A percentile compares a stretch with the other conserved stretches of the same genome.
Evolutionary conservation across 1,140 invertebrate species (phyloP).

Genomic region (Eriosoma lanigerum): DNA sequence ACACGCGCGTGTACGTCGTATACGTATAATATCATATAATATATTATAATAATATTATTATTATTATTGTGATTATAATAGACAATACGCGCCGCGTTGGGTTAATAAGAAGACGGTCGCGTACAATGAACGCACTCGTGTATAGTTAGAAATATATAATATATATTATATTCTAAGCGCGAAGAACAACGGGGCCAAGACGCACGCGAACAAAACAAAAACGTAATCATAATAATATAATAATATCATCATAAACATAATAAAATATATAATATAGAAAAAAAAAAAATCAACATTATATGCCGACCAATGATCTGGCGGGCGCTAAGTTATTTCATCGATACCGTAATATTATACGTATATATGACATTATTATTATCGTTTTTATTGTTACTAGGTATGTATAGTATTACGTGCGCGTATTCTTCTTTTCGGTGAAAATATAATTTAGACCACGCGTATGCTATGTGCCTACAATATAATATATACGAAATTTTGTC

Average conservation of each 20-base stretch:
- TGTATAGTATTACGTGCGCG: slow-evolving; percentile 10
- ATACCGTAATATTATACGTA: neutral
- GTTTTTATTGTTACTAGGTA: neutral
- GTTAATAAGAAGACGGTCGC: slow-evolving; percentile 7
- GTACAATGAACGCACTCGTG: neutral
- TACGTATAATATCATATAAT: neutral
- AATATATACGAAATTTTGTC: neutral
- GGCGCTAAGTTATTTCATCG: slow-evolving; percentile 29
- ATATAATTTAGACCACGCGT: too few species aligned
- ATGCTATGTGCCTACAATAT: too few species aligned
- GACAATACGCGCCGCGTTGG: slow-evolving; percentile 20
- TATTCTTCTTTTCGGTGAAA: slow-evolving; percentile 7
- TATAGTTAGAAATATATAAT: neutral
- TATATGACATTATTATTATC: neutral
- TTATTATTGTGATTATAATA: neutral
- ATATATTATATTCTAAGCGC: neutral
- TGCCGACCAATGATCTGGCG: neutral
- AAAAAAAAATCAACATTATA: neutral
- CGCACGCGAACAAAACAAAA: slow-evolving; percentile 10
- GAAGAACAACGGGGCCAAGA: slow-evolving; percentile 12
- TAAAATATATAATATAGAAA: neutral
- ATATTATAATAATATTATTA: too few species aligned
- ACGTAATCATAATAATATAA: neutral
- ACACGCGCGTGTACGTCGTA: neutral
- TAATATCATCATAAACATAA: neutral